Percentiles rank a stretch among this genome's conserved stretches.
Conservation (phyloP, 2,888 invertebrate species). For the Caradrina kadenii region DNA sequence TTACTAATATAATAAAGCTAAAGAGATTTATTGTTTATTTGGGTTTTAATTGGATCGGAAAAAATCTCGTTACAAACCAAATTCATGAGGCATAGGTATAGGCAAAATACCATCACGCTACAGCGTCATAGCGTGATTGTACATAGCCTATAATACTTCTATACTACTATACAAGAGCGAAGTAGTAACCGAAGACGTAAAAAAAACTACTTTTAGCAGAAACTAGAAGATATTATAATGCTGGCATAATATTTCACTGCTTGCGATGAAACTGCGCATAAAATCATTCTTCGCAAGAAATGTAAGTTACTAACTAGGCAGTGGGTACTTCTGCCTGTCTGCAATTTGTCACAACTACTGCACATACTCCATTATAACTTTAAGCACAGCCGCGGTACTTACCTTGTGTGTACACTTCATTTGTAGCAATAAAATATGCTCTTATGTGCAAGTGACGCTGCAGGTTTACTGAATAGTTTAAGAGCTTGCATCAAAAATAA, state of each 20-base stretch:
- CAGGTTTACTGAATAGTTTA: not conserved
- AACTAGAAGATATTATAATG: not conserved
- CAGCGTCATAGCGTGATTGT: too few relatives aligned
- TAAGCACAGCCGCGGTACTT: constrained; percentile 2
- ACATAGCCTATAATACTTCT: too few relatives aligned
- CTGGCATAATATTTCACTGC: not conserved
- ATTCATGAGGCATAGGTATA: too few relatives aligned
- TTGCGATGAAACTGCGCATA: not conserved
- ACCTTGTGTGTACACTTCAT: not conserved
- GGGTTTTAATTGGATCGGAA: too few relatives aligned
- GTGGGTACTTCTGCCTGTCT: not conserved
- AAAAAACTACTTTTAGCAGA: too few relatives aligned
- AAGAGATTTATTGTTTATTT: too few relatives aligned
- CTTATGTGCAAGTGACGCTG: not conserved
- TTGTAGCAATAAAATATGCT: not conserved
- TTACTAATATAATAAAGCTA: too few relatives aligned
- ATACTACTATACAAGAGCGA: too few relatives aligned
- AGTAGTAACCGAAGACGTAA: too few relatives aligned
- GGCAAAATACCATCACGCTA: too few relatives aligned
- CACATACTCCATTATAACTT: constrained; percentile 14
- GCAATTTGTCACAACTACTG: constrained; percentile 14
- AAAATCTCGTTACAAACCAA: too few relatives aligned
- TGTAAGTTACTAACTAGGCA: constrained; percentile 12
- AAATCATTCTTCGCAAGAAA: not conserved
- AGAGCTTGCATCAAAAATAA: constrained; percentile 9